phyloP scores from a whole-genome alignment of 2,113 vertebrate species.

The Cepphus grylle region DNA sequence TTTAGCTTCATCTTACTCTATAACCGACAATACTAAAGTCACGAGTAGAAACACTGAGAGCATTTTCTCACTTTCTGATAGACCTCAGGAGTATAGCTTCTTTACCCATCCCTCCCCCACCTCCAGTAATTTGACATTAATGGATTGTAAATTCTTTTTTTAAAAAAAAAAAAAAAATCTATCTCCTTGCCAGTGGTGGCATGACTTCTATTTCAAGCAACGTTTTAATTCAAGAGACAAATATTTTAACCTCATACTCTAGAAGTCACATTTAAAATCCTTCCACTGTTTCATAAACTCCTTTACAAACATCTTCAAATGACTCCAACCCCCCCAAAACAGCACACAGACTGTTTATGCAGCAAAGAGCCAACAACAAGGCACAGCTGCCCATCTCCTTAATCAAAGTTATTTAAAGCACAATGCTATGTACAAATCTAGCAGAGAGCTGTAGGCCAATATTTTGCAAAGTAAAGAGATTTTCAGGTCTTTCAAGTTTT shows the following conservation, averaged over 20 bases:
- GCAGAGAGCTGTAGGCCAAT: background rate
- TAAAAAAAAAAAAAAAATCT: too few species aligned
- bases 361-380: background rate
- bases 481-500: background rate
- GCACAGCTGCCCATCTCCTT: background rate
- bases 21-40: background rate
- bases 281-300: background rate
- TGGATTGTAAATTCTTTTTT: background rate
- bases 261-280: background rate
- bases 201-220: background rate
- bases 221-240: background rate
- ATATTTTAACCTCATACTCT: background rate
- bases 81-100: background rate
- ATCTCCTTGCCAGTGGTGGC: background rate
- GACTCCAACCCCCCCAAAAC: background rate
- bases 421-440: background rate
- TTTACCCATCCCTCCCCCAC: too few species aligned
- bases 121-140: background rate
- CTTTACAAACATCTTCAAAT: background rate
- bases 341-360: background rate
- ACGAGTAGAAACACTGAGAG: background rate
- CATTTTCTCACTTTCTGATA: background rate
- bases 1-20: background rate
- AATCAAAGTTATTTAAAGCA: background rate
- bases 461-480: background rate